Percentiles rank a stretch among this genome's conserved stretches.
Evolutionary conservation across 2,888 invertebrate genomes (phyloP).

Genomic region (Tridacna crocea): DNA sequence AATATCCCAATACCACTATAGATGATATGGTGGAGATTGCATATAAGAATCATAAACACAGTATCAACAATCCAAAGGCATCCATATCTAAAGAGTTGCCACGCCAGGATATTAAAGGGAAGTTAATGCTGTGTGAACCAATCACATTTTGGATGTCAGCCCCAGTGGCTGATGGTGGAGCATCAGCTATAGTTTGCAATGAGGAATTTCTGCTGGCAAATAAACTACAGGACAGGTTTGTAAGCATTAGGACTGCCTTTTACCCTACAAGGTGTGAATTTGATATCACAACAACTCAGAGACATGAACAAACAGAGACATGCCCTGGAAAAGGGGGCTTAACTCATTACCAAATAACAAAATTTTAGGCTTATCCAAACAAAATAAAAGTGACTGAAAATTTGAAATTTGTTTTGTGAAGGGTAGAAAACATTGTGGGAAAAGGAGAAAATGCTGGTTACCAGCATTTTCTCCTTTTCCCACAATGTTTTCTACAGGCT

Average conservation of each 20-base stretch:
- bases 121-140: conserved; percentile 75
- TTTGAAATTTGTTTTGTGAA: too few species aligned
- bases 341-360: too few species aligned
- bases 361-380: too few species aligned
- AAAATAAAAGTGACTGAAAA: too few species aligned
- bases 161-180: conserved; percentile 98
- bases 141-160: conserved; percentile 80
- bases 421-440: neutral
- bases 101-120: conserved; percentile 65
- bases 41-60: conserved; percentile 78
- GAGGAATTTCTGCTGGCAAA: conserved; percentile 94
- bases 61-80: conserved; percentile 78
- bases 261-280: neutral
- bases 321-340: too few species aligned
- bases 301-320: too few species aligned
- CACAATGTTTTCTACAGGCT: too few species aligned
- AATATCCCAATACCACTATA: conserved; percentile 69
- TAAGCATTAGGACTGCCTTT: neutral
- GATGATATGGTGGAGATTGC: conserved; percentile 77
- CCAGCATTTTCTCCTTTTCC: neutral
- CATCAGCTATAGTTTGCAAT: conserved; percentile 95
- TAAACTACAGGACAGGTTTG: conserved; percentile 88
- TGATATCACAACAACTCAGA: too few species aligned
- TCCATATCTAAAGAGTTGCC: conserved; percentile 70
- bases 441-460: conserved; percentile 7